phyloP scores from a whole-genome alignment of 2,113 vertebrate species.

The Gambusia holbrooki region DNA sequence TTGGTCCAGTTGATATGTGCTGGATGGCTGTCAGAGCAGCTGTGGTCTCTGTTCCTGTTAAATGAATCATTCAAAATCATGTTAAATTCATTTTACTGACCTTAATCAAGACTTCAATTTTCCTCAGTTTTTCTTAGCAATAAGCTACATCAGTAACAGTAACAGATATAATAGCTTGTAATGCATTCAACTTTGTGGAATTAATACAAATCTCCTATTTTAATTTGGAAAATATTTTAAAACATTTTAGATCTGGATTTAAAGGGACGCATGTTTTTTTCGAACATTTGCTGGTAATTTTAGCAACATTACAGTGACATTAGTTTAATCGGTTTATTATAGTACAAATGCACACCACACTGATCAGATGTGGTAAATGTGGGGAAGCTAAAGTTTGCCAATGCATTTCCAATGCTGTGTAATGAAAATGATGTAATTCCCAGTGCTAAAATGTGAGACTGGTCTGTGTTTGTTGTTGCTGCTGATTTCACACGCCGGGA shows the following conservation, averaged over 20 bases:
- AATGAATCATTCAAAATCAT: too few species aligned
- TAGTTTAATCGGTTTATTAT: not conserved
- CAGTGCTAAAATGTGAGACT: not conserved
- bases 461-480: slow-evolving; percentile 4
- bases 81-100: too few species aligned
- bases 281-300: not conserved
- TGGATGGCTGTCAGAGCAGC: too few species aligned
- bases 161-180: not conserved
- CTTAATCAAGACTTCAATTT: too few species aligned
- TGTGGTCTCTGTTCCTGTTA: too few species aligned
- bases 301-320: not conserved
- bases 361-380: not conserved
- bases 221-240: not conserved
- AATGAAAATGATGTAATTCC: too few species aligned
- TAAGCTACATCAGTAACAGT: not conserved
- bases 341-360: not conserved
- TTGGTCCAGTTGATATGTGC: too few species aligned
- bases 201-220: not conserved
- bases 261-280: too few species aligned
- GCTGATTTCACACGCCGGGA: slow-evolving; percentile 16
- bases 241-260: too few species aligned
- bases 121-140: not conserved
- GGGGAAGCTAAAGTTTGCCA: not conserved
- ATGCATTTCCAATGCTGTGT: not conserved
- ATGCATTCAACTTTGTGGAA: not conserved